Percentiles rank a stretch among this genome's conserved stretches.
Conservation (phyloP, 1,140 invertebrate genomes). For the Penaeus japonicus region DNA sequence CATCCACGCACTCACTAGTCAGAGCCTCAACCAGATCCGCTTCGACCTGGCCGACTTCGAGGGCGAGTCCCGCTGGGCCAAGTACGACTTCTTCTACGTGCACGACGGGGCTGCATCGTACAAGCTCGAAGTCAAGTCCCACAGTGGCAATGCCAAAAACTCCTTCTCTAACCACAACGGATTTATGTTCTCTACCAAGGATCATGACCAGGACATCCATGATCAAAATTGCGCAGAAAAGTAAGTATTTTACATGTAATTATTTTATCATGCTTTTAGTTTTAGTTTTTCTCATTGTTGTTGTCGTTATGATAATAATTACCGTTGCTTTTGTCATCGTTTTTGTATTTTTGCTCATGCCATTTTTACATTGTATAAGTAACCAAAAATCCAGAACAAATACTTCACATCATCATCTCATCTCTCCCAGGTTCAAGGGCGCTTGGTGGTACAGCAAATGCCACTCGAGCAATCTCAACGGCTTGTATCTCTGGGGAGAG, state of each 20-base stretch:
- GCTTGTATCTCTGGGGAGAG: slow-evolving; percentile 59
- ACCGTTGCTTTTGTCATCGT: no score
- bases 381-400: neutral
- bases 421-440: slow-evolving; percentile 40
- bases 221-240: slow-evolving; percentile 57
- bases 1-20: slow-evolving; percentile 56
- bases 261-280: neutral
- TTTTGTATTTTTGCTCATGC: no score
- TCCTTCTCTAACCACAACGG: slow-evolving; percentile 48
- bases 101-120: slow-evolving; percentile 47
- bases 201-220: slow-evolving; percentile 60
- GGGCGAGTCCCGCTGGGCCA: slow-evolving; percentile 50
- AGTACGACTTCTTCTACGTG: slow-evolving; percentile 59
- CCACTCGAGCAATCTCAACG: slow-evolving; percentile 61
- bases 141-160: slow-evolving; percentile 57
- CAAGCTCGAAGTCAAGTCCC: slow-evolving; percentile 51
- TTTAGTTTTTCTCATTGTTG: no score
- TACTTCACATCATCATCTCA: neutral
- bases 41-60: slow-evolving; percentile 61
- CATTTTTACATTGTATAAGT: no score
- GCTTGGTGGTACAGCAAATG: slow-evolving; percentile 62
- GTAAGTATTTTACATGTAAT: slow-evolving; percentile 19
- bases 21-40: slow-evolving; percentile 50
- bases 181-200: slow-evolving; percentile 60
- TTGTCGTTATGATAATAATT: no score